phyloP scores from a whole-genome alignment of 1,140 invertebrate genomes.

The Lepidostoma basale region DNA sequence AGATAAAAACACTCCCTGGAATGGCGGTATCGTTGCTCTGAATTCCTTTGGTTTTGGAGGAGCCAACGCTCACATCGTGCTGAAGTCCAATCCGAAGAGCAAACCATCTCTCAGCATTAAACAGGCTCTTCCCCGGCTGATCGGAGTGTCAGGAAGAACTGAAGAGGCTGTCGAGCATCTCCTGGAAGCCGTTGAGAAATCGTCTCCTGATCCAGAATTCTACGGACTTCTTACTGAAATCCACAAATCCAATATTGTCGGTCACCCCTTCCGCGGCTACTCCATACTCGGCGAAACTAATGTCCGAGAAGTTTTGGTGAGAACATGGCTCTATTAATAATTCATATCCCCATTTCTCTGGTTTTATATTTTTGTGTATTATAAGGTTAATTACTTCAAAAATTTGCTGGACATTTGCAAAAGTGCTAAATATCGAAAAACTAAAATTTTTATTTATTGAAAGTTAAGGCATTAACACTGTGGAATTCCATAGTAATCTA shows the following conservation, averaged over 20 bases:
- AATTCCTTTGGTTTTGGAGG: slow-evolving; percentile 99
- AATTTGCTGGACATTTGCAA: too few relatives aligned
- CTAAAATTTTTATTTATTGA: too few relatives aligned
- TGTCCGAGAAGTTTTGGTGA: slow-evolving; percentile 55
- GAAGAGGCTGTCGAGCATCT: slow-evolving; percentile 77
- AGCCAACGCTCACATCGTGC: slow-evolving; percentile 90
- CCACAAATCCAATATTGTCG: slow-evolving; percentile 69
- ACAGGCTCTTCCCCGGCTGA: slow-evolving; percentile 69
- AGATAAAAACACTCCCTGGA: slow-evolving; percentile 77
- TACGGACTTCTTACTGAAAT: slow-evolving; percentile 78
- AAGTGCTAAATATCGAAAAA: too few relatives aligned
- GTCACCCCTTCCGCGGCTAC: slow-evolving; percentile 80
- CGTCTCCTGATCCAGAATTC: slow-evolving; percentile 75
- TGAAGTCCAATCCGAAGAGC: slow-evolving; percentile 79
- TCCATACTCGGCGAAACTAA: slow-evolving; percentile 67
- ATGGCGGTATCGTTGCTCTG: slow-evolving; percentile 83
- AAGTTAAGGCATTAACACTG: too few relatives aligned
- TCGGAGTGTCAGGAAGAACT: slow-evolving; percentile 84
- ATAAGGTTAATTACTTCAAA: too few relatives aligned
- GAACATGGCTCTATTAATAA: slow-evolving; percentile 28
- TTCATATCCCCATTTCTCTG: not conserved
- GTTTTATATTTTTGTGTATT: not conserved
- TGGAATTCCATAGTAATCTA: too few relatives aligned
- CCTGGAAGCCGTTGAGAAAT: slow-evolving; percentile 66
- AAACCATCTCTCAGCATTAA: slow-evolving; percentile 63